A percentile compares a stretch with the other conserved stretches of the same genome.
These are phyloP conservation scores for Parazoanthus atlanticus DNA, from an alignment of 92 coral and sea anemone genomes.

Conservation along the genomic window DNA sequence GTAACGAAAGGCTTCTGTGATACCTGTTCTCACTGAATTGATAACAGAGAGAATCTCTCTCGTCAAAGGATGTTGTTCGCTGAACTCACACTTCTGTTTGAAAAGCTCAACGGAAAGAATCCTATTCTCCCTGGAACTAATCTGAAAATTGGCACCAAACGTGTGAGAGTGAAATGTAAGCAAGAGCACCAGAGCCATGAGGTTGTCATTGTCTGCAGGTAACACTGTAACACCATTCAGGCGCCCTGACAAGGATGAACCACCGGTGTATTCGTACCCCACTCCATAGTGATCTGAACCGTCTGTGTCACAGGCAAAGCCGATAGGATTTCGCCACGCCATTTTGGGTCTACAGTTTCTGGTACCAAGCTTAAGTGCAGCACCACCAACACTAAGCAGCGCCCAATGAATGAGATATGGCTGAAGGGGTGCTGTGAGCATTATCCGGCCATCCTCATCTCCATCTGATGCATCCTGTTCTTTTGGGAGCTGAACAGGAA, in stretches of 20 bases:
- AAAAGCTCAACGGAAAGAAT: conserved; percentile 23
- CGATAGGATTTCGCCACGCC: conserved; percentile 43
- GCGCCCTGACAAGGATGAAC: background rate
- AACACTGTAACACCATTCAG: conserved; percentile 36
- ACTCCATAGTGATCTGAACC: conserved; percentile 24
- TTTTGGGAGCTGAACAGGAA: conserved; percentile 27
- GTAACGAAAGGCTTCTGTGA: conserved; percentile 16
- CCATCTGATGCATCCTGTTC: background rate
- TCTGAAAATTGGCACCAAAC: conserved; percentile 37
- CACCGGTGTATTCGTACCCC: background rate
- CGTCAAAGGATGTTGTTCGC: conserved; percentile 19
- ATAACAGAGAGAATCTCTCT: conserved; percentile 12
- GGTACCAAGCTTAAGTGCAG: background rate
- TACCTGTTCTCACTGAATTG: conserved; percentile 14
- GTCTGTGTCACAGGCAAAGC: conserved; percentile 36
- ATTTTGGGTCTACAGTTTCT: background rate
- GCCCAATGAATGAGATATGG: conserved; percentile 44
- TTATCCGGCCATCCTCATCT: background rate
- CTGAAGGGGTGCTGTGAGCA: conserved; percentile 15
- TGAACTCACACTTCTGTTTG: conserved; percentile 22
- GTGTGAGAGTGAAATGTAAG: conserved; percentile 39
- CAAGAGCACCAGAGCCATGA: conserved; percentile 16
- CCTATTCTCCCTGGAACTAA: conserved; percentile 11
- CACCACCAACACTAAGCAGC: conserved; percentile 35
- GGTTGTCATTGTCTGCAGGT: conserved; percentile 39